phyloP scores from a whole-genome alignment of 2,113 vertebrate genomes.

The Tachycineta bicolor region DNA sequence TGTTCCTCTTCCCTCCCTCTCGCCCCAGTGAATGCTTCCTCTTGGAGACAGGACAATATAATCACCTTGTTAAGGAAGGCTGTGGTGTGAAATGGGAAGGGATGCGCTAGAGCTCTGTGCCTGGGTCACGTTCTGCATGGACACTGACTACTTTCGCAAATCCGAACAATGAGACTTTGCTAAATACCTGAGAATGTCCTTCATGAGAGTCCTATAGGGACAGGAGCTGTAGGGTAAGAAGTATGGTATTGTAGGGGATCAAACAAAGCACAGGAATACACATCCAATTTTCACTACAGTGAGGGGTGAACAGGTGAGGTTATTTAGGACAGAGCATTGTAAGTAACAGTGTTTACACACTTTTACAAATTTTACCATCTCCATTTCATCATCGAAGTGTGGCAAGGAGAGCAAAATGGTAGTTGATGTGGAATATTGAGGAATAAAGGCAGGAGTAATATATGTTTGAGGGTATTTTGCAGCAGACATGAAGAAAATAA shows the following conservation, averaged over 20 bases:
- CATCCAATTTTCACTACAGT: background rate
- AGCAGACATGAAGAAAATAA: background rate
- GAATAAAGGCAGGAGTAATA: background rate
- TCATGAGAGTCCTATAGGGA: background rate
- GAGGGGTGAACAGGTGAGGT: background rate
- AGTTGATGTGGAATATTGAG: background rate
- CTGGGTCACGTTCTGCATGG: background rate
- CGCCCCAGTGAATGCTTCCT: background rate
- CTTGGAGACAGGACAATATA: background rate
- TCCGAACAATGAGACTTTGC: background rate
- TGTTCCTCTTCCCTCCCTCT: background rate
- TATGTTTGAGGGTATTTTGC: background rate
- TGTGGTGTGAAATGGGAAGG: background rate
- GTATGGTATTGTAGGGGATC: background rate
- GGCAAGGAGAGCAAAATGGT: background rate
- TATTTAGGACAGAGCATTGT: background rate
- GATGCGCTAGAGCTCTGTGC: background rate
- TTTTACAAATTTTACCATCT: background rate
- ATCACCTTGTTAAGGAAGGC: background rate
- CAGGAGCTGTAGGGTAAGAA: background rate
- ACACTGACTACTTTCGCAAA: background rate
- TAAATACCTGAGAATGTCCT: background rate
- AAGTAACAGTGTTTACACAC: background rate
- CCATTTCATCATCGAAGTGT: background rate
- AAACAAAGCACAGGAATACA: background rate